Percentiles rank a stretch among this genome's conserved stretches.
Evolutionary conservation across 2,113 vertebrate species (phyloP).

Genomic region (Melozone crissalis): DNA sequence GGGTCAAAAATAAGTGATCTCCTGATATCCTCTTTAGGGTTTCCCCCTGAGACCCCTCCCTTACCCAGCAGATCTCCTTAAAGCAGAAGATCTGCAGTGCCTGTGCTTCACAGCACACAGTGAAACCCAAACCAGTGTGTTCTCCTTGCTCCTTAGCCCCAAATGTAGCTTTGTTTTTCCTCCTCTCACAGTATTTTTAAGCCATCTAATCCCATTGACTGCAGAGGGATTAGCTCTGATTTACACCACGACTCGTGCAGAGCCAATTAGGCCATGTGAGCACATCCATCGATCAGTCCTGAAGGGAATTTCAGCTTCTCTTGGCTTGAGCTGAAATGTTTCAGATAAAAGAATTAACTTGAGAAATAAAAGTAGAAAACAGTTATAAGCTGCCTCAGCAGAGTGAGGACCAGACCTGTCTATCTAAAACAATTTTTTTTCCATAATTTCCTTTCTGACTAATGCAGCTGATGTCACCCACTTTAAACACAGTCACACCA

Average conservation of each 20-base stretch:
- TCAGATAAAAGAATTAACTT: neutral
- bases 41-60: neutral
- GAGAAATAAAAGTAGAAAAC: slow-evolving; percentile 27
- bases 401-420: slow-evolving; percentile 40
- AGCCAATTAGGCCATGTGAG: neutral
- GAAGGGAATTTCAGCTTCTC: neutral
- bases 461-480: slow-evolving; percentile 60
- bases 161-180: neutral
- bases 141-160: neutral
- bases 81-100: neutral
- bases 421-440: slow-evolving; percentile 12
- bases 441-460: slow-evolving; percentile 65
- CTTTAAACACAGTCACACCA: neutral
- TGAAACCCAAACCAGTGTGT: neutral
- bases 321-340: neutral
- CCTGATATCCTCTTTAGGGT: neutral
- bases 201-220: neutral
- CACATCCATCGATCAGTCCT: neutral
- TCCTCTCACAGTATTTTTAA: neutral
- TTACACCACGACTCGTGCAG: neutral
- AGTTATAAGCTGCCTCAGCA: neutral
- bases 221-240: neutral
- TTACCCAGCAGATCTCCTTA: neutral
- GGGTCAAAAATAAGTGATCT: neutral
- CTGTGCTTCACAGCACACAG: neutral